A percentile compares a stretch with the other conserved stretches of the same genome.
phyloP scores from a whole-genome alignment of 2,888 invertebrate species.

The Hecatera dysodea region DNA sequence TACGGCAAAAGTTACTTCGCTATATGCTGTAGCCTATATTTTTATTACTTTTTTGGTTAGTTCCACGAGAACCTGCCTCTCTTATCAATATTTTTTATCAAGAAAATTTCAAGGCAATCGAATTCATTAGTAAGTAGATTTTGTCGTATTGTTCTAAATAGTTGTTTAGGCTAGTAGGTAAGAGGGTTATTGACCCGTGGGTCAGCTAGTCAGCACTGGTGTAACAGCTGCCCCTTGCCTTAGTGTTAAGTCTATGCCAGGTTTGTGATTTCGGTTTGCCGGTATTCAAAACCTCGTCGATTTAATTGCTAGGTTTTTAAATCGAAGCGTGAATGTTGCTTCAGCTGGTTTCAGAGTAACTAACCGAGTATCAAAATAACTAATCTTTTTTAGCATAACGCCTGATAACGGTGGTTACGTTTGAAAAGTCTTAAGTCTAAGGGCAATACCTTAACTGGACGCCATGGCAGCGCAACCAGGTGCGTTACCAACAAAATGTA shows the following conservation, averaged over 20 bases:
- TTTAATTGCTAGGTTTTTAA: not conserved
- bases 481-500: no score
- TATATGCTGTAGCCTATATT: not conserved
- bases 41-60: not conserved
- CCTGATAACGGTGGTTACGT: not conserved
- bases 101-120: not conserved
- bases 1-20: conserved; percentile 8
- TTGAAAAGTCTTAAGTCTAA: not conserved
- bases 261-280: not conserved
- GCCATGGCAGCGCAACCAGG: no score
- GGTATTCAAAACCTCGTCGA: not conserved
- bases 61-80: not conserved
- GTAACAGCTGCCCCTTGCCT: conserved; percentile 1
- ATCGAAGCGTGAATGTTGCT: not conserved
- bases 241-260: not conserved
- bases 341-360: not conserved
- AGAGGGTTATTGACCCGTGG: conserved; percentile 6
- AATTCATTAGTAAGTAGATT: not conserved
- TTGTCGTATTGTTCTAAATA: conserved; percentile 8
- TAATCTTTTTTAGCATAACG: not conserved
- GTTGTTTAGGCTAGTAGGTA: conserved; percentile 26
- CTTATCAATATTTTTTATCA: no score
- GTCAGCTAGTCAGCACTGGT: conserved; percentile 18
- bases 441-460: no score
- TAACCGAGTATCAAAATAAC: not conserved